Base-by-base conservation (phyloP, 2,797 vertebrate species). In the Paguma larvata region DNA sequence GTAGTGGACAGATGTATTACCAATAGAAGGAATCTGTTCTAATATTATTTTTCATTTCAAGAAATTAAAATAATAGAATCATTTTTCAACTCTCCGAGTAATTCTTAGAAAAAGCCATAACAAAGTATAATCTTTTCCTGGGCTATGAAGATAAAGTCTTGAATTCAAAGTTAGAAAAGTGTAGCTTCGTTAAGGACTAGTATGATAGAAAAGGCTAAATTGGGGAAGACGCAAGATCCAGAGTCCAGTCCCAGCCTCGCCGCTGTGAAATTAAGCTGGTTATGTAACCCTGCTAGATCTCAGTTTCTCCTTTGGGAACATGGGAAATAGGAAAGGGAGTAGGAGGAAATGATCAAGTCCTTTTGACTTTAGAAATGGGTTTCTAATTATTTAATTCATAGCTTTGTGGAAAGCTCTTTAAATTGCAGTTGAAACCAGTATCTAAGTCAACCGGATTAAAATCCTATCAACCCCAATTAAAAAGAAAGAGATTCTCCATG, bases 361-460 rank as follows among this genome's bases (percentile, higher is more conserved):
- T 93, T 89, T 56, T 27, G 73, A 19, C 34, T 86, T 44, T 38
- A 89, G 59, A 95, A 85, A 91, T 90, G 48, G 41, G 92, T 77
- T 30, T 82, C 80, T 92, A 88, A 93, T 67, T 95, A 83, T 89
- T 80, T 95, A 77, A 96, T 63, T 73, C 68, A 89, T 53, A 92
- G 56, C 48, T 89, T 67, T 75, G 51, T 94, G 62, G 41, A 46
- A 27, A 87, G 46, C 25, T 84, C 91, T 96, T 96, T 68, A 87
- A 92, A 85, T 63, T 85, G 41, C n/a, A 10, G 38, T 67, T 94
- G 59, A 93, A 96, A 91, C 86, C 59, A 78, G 44, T 79, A 92
- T 51, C 48, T 68, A 89, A 79, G 34, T 68, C 65, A 85, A 92
- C n/a, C 62, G 90, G 65, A 95, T 73, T 87, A 95, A 97, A 97